Conservation (phyloP, 2,113 vertebrate species). For the Delphinapterus leucas region DNA sequence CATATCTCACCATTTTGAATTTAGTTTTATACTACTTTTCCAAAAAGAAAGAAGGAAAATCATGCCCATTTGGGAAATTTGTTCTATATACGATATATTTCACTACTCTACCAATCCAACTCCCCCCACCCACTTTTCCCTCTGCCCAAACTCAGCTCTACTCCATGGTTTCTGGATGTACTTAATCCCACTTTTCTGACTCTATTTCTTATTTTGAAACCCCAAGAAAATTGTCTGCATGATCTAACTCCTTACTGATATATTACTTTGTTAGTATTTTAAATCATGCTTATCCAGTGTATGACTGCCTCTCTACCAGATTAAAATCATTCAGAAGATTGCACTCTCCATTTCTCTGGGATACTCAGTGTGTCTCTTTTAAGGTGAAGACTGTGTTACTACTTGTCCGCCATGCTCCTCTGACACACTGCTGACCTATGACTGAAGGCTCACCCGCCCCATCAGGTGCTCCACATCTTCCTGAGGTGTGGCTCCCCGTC, state of each 20-base stretch:
- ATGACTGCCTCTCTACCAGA: not conserved
- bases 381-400: not conserved
- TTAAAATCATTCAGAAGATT: not conserved
- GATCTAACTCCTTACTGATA: not conserved
- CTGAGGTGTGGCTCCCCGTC: not conserved
- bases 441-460: not conserved
- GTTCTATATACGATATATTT: not conserved
- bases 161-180: not conserved
- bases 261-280: not conserved
- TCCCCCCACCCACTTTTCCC: not conserved
- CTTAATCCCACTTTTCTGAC: not conserved
- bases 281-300: not conserved
- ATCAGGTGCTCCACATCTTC: not conserved
- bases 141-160: not conserved
- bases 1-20: not conserved
- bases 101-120: not conserved
- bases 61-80: not conserved
- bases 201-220: not conserved
- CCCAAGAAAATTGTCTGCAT: not conserved
- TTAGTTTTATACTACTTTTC: not conserved
- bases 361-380: not conserved
- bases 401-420: accelerated
- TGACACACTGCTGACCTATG: not conserved
- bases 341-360: not conserved
- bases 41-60: not conserved